Base-by-base conservation (phyloP, 2,888 invertebrate genomes). In the Terebella lapidaria region DNA sequence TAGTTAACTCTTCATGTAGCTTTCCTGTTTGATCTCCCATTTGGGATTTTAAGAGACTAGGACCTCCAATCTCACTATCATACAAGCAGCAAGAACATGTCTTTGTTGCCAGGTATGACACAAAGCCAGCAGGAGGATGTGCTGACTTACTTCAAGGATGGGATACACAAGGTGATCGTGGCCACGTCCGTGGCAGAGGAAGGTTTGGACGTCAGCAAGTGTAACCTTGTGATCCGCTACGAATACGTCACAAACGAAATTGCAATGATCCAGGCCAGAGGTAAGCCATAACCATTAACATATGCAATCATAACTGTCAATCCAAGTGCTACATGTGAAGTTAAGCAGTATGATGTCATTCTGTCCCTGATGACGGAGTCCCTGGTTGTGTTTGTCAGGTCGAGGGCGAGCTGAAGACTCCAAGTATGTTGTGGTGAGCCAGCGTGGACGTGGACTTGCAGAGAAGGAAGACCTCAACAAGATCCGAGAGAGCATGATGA, bases 151-250 rank as follows among this genome's bases (percentile, higher is more conserved):
- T 78, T 78, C 64, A 64, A 67, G 25, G 66, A 70, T 30, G 78
- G 78, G 0, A 61, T 63, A 54, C 72, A 73, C 63, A 75, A 77
- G 60, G 54, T 79, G 5, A 69, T 77, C 26, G 66, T 78, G 10
- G 75, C 77, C 3, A 78, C 78, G 18, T 74, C 76, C 2, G 77
- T 78, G 26, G 78, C 75, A 18, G 78, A 78, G 60, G 78, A 78
- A 58, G 78, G 78, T 0, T 61, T 78, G 54, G 77, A 78, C 62
- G 72, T 78, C 52, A 67, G 67, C 35, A 69, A 73, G 61, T 78
- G 78, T 66, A 75, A 78, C 62, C 65, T 75, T 18, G 76, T 78
- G 27, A 72, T 78, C 47, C 67, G 76, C 42, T 78, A 78, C 64
- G 72, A 75, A 56, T 70, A 79, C 66, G 76, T 75, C 47, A 76